phyloP scores from a whole-genome alignment of 2,888 invertebrate genomes.

The Aspidapion aeneum region DNA sequence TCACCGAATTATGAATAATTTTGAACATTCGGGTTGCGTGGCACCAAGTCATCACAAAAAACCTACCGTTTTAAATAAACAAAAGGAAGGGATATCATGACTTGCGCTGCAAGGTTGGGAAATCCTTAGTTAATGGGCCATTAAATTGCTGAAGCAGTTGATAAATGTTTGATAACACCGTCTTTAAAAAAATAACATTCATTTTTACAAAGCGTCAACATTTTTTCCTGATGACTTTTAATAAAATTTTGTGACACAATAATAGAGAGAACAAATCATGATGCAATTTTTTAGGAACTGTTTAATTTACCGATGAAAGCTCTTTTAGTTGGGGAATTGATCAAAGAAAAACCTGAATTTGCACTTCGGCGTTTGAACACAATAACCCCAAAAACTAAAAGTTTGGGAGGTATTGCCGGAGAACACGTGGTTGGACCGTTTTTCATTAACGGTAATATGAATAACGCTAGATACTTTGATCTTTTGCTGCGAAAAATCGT shows the following conservation, averaged over 20 bases:
- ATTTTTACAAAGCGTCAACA: neutral
- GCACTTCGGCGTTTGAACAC: no score
- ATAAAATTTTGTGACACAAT: neutral
- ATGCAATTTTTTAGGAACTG: neutral
- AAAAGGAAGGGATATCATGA: neutral
- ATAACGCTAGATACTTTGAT: neutral
- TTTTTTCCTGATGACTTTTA: neutral
- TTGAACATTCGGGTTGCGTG: neutral
- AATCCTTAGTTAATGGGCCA: neutral
- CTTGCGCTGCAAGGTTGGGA: neutral
- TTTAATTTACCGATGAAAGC: neutral
- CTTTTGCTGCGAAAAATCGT: neutral
- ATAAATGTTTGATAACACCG: neutral
- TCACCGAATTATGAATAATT: neutral
- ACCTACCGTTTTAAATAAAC: neutral
- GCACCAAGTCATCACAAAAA: neutral
- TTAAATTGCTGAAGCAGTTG: neutral
- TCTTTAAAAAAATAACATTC: neutral
- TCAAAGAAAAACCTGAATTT: neutral
- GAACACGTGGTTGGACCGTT: neutral
- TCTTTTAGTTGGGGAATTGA: neutral
- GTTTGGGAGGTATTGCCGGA: no score
- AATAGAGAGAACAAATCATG: neutral
- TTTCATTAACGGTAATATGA: neutral
- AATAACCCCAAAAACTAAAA: no score